Percentiles rank a stretch among this genome's conserved stretches.
phyloP scores from a whole-genome alignment of 35 echinoderm and acorn worm species.

The Acanthaster planci region DNA sequence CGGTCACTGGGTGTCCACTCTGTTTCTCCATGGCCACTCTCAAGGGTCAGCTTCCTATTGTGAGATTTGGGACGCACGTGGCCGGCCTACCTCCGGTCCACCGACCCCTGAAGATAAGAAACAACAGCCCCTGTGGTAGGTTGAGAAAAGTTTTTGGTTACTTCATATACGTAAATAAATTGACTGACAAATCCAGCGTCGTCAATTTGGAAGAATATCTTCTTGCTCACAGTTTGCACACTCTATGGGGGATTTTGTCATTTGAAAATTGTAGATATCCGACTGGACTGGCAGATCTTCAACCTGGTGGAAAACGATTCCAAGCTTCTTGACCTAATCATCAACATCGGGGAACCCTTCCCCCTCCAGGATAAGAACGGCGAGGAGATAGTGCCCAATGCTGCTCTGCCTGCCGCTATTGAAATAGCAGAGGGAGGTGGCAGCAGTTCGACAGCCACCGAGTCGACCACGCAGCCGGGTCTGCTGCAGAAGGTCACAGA shows the following conservation, averaged over 20 bases:
- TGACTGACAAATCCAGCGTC: too few species aligned
- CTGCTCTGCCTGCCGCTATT: background rate
- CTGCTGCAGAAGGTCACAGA: constrained; percentile 68
- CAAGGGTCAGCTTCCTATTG: constrained; percentile 90
- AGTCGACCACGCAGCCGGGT: too few species aligned
- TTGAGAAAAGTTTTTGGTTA: too few species aligned
- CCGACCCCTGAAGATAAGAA: constrained; percentile 75
- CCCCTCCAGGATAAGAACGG: constrained; percentile 70
- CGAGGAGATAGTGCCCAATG: constrained; percentile 45
- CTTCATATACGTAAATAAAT: too few species aligned
- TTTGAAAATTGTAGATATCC: constrained; percentile 50
- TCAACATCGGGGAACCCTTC: constrained; percentile 88
- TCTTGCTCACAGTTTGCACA: too few species aligned
- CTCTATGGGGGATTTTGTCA: background rate
- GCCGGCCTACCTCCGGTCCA: constrained; percentile 71
- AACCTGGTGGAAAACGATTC: constrained; percentile 73
- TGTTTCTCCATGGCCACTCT: constrained; percentile 95
- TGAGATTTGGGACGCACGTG: constrained; percentile 88
- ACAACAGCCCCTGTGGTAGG: constrained; percentile 95
- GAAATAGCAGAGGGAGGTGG: background rate
- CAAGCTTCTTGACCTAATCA: constrained; percentile 77
- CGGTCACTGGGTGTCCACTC: constrained; percentile 86
- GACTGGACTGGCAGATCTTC: constrained; percentile 87
- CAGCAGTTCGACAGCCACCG: background rate
- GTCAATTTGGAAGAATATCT: too few species aligned